A percentile compares a stretch with the other conserved stretches of the same genome.
Conservation (phyloP, 2,113 vertebrate genomes). For the Rhinichthys klamathensis region DNA sequence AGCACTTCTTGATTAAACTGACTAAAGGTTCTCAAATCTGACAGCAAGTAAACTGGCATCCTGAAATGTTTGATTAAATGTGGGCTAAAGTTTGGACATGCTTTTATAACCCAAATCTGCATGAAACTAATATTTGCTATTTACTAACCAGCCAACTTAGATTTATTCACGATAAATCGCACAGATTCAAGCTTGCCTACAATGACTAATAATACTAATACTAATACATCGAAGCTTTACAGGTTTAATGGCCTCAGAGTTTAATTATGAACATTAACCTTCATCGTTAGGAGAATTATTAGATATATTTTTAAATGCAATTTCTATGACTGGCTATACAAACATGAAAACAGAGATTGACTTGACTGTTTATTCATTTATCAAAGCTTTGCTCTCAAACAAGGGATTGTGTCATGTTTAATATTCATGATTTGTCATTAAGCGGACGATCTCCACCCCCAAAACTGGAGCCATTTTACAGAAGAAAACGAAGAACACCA, state of each 20-base stretch:
- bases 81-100: too few relatives aligned
- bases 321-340: neutral
- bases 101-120: neutral
- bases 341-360: neutral
- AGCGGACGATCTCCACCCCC: neutral
- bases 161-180: neutral
- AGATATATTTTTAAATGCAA: neutral
- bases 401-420: neutral
- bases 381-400: neutral
- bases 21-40: neutral
- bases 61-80: neutral
- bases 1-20: neutral
- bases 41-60: neutral
- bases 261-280: neutral
- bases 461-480: conserved; percentile 25
- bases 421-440: neutral
- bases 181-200: neutral
- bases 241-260: neutral
- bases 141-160: neutral
- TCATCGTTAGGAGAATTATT: neutral
- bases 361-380: too few relatives aligned
- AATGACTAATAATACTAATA: too few relatives aligned
- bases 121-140: neutral
- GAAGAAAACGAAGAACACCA: neutral
- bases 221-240: neutral